Conservation (phyloP, 2,113 vertebrate species). For the Gopherus evgoodei region DNA sequence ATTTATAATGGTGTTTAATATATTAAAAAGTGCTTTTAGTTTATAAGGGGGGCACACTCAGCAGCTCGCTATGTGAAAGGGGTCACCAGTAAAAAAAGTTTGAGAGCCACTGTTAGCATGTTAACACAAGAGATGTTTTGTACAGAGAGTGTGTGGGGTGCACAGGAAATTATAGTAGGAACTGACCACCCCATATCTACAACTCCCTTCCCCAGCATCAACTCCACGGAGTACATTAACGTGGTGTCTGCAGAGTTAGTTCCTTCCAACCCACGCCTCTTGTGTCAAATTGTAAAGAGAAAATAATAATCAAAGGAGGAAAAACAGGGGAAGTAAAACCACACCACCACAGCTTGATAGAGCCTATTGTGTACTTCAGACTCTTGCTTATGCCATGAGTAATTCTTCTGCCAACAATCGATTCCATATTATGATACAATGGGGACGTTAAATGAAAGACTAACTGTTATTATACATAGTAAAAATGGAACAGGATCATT, state of each 20-base stretch:
- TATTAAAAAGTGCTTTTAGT: too few species aligned
- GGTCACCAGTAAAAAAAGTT: too few species aligned
- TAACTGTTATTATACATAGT: constrained; percentile 31
- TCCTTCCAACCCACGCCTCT: neutral
- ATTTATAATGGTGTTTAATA: too few species aligned
- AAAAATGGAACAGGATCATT: neutral
- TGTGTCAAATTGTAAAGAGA: constrained; percentile 22
- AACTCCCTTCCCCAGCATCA: neutral
- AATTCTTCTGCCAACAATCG: constrained; percentile 25
- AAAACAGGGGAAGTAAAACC: neutral
- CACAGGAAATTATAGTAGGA: neutral
- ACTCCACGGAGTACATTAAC: neutral
- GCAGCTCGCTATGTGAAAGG: too few species aligned
- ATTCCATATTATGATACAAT: constrained; percentile 5
- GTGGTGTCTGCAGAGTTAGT: neutral
- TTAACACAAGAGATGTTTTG: neutral
- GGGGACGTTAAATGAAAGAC: constrained; percentile 15
- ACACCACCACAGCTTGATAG: neutral
- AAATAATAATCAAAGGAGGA: neutral
- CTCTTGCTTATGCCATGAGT: constrained; percentile 1
- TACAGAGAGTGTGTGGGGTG: neutral
- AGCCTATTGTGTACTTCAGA: neutral
- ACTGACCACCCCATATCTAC: neutral
- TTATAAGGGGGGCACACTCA: too few species aligned
- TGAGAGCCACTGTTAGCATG: neutral